Conservation (phyloP, 2,797 vertebrate species). For the Anableps anableps region DNA sequence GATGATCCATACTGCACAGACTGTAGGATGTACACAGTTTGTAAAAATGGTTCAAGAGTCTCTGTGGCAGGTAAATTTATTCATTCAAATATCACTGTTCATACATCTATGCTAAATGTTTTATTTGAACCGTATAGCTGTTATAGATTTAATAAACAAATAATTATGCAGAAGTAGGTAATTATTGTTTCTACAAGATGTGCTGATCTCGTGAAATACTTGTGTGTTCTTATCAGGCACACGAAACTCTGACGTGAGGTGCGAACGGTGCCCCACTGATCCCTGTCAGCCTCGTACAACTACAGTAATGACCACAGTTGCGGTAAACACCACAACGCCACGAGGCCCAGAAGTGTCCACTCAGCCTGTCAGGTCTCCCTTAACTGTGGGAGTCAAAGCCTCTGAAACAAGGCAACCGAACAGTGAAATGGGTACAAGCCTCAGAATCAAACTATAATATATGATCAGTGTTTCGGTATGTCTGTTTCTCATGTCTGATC, state of each 20-base stretch:
- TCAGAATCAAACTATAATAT: constrained; percentile 9
- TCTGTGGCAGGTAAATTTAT: constrained; percentile 55
- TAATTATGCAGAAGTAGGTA: neutral
- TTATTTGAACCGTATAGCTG: no score
- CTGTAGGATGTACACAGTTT: constrained; percentile 32
- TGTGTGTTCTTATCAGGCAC: constrained; percentile 61
- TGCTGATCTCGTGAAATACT: constrained; percentile 7
- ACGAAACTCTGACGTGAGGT: constrained; percentile 51
- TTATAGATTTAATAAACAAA: neutral
- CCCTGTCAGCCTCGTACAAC: constrained; percentile 51
- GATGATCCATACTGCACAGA: constrained; percentile 16
- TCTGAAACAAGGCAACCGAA: neutral
- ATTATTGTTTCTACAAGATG: neutral
- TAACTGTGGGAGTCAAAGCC: neutral
- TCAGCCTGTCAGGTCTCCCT: neutral
- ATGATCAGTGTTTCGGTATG: constrained; percentile 13
- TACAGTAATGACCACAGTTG: neutral
- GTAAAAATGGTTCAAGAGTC: constrained; percentile 64
- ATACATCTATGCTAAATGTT: neutral
- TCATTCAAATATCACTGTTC: neutral
- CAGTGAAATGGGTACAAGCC: constrained; percentile 32
- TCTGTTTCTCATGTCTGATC: neutral
- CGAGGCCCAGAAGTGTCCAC: neutral
- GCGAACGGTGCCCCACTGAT: constrained; percentile 52
- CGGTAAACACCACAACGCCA: neutral